Evolutionary conservation across 1,140 invertebrate species (phyloP).

Genomic region (Brachionus plicatilis): DNA sequence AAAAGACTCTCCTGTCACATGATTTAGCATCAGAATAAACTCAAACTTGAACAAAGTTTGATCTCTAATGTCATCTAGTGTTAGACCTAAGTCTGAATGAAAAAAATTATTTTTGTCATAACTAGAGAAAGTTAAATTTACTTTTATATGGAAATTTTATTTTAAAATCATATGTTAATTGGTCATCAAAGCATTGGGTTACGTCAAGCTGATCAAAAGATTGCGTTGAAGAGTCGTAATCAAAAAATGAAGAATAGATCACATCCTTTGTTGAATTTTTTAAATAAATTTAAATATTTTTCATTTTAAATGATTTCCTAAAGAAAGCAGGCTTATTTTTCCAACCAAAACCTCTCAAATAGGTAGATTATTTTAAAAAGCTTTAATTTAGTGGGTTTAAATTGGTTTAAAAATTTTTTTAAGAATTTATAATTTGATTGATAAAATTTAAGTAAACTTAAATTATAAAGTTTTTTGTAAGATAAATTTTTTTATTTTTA

Average conservation of each 20-base stretch:
- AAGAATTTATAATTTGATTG: too few relatives aligned
- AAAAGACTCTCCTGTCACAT: not conserved
- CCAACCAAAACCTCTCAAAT: too few relatives aligned
- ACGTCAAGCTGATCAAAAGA: not conserved
- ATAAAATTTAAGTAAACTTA: too few relatives aligned
- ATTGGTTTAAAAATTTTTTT: too few relatives aligned
- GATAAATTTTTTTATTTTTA: too few relatives aligned
- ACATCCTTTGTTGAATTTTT: not conserved
- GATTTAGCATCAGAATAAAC: not conserved
- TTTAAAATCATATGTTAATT: not conserved
- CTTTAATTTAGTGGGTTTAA: too few relatives aligned
- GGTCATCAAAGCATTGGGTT: not conserved
- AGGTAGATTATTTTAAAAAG: too few relatives aligned
- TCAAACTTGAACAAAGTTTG: not conserved
- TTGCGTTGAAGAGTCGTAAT: not conserved
- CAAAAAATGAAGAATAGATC: slow-evolving; percentile 18
- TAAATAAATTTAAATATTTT: not conserved
- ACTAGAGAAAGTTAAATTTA: not conserved
- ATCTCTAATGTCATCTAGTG: not conserved
- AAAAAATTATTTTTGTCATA: not conserved
- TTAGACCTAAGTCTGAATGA: not conserved
- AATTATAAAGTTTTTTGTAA: too few relatives aligned
- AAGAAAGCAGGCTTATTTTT: too few relatives aligned
- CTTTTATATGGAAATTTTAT: slow-evolving; percentile 28
- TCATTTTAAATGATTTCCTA: not conserved